Percentiles rank a stretch among this genome's conserved stretches.
Conservation (phyloP, 2,113 vertebrate species). For the Sturnus vulgaris region DNA sequence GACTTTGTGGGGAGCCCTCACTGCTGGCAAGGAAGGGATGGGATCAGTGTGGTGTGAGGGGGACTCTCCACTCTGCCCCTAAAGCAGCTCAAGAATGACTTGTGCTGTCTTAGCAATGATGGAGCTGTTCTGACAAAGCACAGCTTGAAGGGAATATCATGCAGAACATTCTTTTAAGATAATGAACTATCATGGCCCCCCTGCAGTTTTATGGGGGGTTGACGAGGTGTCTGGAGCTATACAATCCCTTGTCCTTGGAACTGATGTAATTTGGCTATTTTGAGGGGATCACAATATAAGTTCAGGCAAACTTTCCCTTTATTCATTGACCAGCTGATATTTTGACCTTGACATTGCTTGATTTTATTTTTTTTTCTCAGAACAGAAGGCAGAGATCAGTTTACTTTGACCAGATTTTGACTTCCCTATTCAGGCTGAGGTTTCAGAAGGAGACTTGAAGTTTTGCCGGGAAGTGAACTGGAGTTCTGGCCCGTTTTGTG, state of each 20-base stretch:
- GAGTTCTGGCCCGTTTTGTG: neutral
- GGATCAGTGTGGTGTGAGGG: neutral
- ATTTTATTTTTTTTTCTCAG: neutral
- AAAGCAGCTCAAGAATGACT: neutral
- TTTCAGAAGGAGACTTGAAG: neutral
- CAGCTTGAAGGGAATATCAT: neutral
- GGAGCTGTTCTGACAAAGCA: neutral
- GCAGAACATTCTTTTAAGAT: neutral
- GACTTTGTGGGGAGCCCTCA: neutral
- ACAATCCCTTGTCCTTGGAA: neutral
- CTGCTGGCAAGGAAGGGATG: neutral
- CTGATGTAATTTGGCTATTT: neutral
- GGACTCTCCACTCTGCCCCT: neutral
- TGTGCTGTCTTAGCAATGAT: neutral
- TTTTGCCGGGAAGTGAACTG: neutral
- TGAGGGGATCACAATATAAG: neutral
- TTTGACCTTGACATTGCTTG: neutral
- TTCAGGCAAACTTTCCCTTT: neutral
- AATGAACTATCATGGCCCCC: neutral
- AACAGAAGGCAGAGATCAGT: neutral
- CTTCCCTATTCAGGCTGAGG: neutral
- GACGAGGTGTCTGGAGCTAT: neutral
- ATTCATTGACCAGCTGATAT: neutral
- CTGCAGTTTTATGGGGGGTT: neutral
- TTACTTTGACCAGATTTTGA: neutral